A percentile compares a stretch with the other conserved stretches of the same genome.
Evolutionary conservation across 2,113 vertebrate species (phyloP).

Genomic region (Phylloscopus whistleri): DNA sequence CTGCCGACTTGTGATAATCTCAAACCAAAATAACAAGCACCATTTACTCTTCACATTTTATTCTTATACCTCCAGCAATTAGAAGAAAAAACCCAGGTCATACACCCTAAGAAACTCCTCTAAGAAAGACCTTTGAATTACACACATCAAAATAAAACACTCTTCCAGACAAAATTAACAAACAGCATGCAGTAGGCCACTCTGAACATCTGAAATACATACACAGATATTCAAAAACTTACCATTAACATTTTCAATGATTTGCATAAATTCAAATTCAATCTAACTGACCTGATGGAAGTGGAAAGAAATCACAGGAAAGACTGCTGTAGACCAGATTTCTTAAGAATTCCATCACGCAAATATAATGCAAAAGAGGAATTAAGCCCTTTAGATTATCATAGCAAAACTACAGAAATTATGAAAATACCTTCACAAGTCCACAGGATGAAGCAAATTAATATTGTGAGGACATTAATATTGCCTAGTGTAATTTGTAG

Average conservation of each 20-base stretch:
- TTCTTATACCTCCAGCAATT: not conserved
- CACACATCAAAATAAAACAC: not conserved
- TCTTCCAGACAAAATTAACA: not conserved
- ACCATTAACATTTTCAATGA: not conserved
- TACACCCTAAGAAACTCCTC: not conserved
- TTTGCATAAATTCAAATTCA: not conserved
- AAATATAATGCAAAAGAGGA: not conserved
- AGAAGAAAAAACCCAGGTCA: fast-evolving
- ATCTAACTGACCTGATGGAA: not conserved
- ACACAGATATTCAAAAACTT: not conserved
- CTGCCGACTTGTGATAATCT: not conserved
- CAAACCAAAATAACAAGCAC: not conserved
- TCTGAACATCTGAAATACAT: not conserved
- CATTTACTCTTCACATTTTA: not conserved
- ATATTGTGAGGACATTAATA: not conserved
- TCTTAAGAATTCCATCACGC: not conserved
- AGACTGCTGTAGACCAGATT: not conserved
- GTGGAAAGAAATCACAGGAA: not conserved
- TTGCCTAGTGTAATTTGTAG: not conserved
- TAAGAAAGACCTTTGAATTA: not conserved
- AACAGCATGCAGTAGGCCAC: not conserved
- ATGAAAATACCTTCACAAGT: not conserved
- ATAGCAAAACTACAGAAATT: not conserved
- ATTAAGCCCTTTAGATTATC: not conserved
- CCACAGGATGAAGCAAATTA: not conserved